phyloP scores from a whole-genome alignment of 2,797 vertebrate species.

The Coregonus suidteri region DNA sequence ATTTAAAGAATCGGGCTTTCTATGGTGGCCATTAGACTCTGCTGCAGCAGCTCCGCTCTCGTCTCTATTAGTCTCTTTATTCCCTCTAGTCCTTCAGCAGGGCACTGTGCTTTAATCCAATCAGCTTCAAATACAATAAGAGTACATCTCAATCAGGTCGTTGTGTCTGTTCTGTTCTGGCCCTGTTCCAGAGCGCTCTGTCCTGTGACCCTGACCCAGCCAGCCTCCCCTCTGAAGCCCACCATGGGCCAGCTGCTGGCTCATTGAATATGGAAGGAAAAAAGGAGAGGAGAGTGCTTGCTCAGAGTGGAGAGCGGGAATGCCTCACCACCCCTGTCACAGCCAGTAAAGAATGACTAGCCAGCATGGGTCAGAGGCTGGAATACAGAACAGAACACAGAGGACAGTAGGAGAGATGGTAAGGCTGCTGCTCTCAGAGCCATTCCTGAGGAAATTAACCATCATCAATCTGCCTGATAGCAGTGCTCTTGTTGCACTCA shows the following conservation, averaged over 20 bases:
- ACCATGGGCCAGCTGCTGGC: neutral
- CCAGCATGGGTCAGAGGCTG: slow-evolving; percentile 7
- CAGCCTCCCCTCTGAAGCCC: slow-evolving; percentile 17
- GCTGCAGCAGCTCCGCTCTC: slow-evolving; percentile 41
- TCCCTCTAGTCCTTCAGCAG: slow-evolving; percentile 36
- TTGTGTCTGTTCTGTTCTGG: slow-evolving; percentile 18
- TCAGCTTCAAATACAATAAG: slow-evolving; percentile 36
- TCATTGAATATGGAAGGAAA: slow-evolving; percentile 7
- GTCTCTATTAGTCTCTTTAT: slow-evolving; percentile 33
- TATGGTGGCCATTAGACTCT: slow-evolving; percentile 54
- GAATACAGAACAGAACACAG: slow-evolving; percentile 9
- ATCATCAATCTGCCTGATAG: slow-evolving; percentile 46
- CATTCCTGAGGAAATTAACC: slow-evolving; percentile 30
- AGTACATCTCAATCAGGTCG: slow-evolving; percentile 44
- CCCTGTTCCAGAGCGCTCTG: neutral
- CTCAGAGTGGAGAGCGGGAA: neutral
- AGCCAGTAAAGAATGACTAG: slow-evolving; percentile 20
- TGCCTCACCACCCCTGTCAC: slow-evolving; percentile 14
- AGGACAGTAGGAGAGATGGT: neutral
- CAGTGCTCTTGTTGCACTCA: slow-evolving; percentile 46
- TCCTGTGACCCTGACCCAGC: slow-evolving; percentile 15
- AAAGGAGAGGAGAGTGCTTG: neutral
- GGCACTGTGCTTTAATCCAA: slow-evolving; percentile 52
- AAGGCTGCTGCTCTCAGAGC: slow-evolving; percentile 22
- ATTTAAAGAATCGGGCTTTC: slow-evolving; percentile 36